Percentiles rank a stretch among this genome's conserved stretches.
Conservation (phyloP, 2,888 invertebrate genomes). For the Venusia cambrica region DNA sequence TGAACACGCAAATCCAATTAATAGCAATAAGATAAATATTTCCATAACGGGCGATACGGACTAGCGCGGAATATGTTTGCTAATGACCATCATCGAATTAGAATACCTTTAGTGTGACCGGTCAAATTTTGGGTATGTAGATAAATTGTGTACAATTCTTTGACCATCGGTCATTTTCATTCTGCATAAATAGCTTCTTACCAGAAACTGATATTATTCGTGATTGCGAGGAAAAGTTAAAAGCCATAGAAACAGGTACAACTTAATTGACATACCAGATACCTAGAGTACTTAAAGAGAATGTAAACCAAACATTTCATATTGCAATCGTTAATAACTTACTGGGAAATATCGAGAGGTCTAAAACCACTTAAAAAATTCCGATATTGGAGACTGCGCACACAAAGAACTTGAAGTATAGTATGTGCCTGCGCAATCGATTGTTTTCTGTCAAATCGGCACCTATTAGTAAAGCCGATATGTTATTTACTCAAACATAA, state of each 20-base stretch:
- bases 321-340: slow-evolving; percentile 22
- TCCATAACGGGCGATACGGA: slow-evolving; percentile 26
- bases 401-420: slow-evolving; percentile 15
- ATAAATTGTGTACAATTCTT: too few relatives aligned
- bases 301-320: slow-evolving; percentile 21
- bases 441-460: slow-evolving; percentile 66
- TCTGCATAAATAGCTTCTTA: too few relatives aligned
- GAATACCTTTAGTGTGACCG: background rate
- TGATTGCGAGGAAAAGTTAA: background rate
- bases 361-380: slow-evolving; percentile 28
- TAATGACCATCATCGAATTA: slow-evolving; percentile 9
- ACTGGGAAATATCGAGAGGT: slow-evolving; percentile 23
- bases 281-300: slow-evolving; percentile 11
- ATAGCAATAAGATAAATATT: slow-evolving; percentile 30
- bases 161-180: too few relatives aligned
- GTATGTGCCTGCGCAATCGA: slow-evolving; percentile 50
- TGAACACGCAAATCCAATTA: slow-evolving; percentile 32
- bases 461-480: slow-evolving; percentile 64
- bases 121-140: too few relatives aligned
- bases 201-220: background rate
- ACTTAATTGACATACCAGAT: slow-evolving; percentile 16
- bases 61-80: slow-evolving; percentile 24
- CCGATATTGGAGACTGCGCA: slow-evolving; percentile 26
- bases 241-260: too few relatives aligned
- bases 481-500: slow-evolving; percentile 58